A percentile compares a stretch with the other conserved stretches of the same genome.
These are phyloP conservation scores for Leucophenga maculata DNA, from an alignment of 2,888 invertebrate species.

Conservation along the genomic window DNA sequence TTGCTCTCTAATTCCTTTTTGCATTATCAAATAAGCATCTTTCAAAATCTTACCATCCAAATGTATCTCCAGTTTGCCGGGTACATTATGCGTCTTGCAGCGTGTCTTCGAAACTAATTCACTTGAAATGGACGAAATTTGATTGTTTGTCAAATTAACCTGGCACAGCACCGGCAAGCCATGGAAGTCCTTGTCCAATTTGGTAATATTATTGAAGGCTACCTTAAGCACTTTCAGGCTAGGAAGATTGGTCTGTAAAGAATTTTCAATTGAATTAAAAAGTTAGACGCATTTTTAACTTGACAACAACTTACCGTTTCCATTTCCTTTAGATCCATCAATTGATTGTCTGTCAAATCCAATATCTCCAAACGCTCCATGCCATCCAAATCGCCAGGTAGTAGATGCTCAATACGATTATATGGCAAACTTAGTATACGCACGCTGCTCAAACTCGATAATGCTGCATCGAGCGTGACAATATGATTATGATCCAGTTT, in stretches of 20 bases:
- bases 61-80: constrained; percentile 79
- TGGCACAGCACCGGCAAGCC: constrained; percentile 86
- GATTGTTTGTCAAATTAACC: constrained; percentile 85
- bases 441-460: constrained; percentile 83
- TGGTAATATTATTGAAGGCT: constrained; percentile 83
- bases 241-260: constrained; percentile 81
- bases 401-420: constrained; percentile 82
- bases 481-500: constrained; percentile 83
- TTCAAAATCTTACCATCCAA: constrained; percentile 79
- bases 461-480: constrained; percentile 80
- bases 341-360: constrained; percentile 84
- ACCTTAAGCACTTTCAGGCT: constrained; percentile 83
- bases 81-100: constrained; percentile 86
- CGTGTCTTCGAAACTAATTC: constrained; percentile 86
- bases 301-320: constrained; percentile 78
- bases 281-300: neutral
- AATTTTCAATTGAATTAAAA: neutral
- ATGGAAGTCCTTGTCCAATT: constrained; percentile 85
- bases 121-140: constrained; percentile 80
- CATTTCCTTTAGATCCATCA: constrained; percentile 85
- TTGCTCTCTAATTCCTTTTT: neutral
- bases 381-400: constrained; percentile 85
- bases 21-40: too few species aligned
- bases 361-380: constrained; percentile 82
- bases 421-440: constrained; percentile 82